phyloP scores from a whole-genome alignment of 2,888 invertebrate genomes.

The Drosophila mimetica region DNA sequence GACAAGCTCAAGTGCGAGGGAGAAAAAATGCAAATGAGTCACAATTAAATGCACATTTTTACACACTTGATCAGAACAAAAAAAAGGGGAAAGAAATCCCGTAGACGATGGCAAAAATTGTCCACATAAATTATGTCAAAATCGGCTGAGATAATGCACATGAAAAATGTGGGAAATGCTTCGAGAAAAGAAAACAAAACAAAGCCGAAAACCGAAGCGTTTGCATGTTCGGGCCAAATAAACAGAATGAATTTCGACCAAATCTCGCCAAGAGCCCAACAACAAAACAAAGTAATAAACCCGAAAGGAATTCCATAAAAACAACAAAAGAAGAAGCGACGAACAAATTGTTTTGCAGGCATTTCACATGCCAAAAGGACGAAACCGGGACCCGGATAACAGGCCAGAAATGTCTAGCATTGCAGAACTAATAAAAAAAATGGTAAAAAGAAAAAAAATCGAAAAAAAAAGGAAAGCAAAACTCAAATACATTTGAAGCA shows the following conservation, averaged over 20 bases:
- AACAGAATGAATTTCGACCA: conserved; percentile 66
- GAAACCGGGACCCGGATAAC: conserved; percentile 32
- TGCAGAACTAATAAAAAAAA: conserved; percentile 43
- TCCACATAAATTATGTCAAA: conserved; percentile 60
- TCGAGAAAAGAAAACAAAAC: conserved; percentile 1
- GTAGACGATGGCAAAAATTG: conserved; percentile 19
- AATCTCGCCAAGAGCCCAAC: conserved; percentile 26
- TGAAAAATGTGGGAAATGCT: conserved; percentile 70
- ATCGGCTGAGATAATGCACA: conserved; percentile 68
- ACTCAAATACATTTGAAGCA: conserved; percentile 79
- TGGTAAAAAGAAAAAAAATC: conserved; percentile 8
- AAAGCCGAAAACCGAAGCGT: conserved; percentile 38
- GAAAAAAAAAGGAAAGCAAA: conserved; percentile 49
- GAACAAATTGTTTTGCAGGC: conserved; percentile 52
- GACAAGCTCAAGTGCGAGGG: not conserved
- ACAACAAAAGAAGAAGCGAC: conserved; percentile 43
- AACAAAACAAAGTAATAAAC: conserved; percentile 65
- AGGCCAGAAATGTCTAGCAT: conserved; percentile 50
- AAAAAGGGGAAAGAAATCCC: not conserved
- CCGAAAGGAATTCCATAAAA: conserved; percentile 72
- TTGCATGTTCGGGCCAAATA: conserved; percentile 73
- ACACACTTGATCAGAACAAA: conserved; percentile 32
- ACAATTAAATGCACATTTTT: conserved; percentile 52
- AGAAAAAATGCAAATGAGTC: conserved; percentile 48
- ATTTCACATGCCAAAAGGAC: conserved; percentile 60